Percentiles rank a stretch among this genome's conserved stretches.
phyloP scores from a whole-genome alignment of 2,797 vertebrate genomes.

The Aphelocoma californica region DNA sequence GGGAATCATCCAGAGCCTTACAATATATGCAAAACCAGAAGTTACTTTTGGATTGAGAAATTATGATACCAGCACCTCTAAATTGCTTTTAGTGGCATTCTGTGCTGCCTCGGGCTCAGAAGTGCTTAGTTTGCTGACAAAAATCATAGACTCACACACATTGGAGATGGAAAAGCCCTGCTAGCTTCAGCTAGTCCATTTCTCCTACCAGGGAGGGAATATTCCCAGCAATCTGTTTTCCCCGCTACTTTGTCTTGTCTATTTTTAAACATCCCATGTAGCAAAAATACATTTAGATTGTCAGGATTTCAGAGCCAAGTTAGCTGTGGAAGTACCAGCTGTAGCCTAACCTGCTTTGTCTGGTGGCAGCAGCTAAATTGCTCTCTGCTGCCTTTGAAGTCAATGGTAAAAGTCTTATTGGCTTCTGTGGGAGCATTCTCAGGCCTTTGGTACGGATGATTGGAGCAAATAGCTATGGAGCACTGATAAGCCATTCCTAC shows the following conservation, averaged over 20 bases:
- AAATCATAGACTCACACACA: conserved; percentile 41
- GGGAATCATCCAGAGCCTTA: conserved; percentile 19
- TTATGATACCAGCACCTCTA: conserved; percentile 49
- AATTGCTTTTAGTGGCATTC: conserved; percentile 55
- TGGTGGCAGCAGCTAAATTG: conserved; percentile 62
- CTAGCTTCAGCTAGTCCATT: conserved; percentile 61
- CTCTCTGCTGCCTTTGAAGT: conserved; percentile 63
- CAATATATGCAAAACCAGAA: conserved; percentile 49
- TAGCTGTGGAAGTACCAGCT: conserved; percentile 62
- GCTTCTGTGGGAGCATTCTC: conserved; percentile 63
- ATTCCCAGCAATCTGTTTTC: conserved; percentile 59
- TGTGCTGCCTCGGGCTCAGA: conserved; percentile 41
- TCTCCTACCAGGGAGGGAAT: conserved; percentile 25
- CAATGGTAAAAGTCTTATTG: conserved; percentile 62
- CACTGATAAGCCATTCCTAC: conserved; percentile 58
- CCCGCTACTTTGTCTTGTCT: conserved; percentile 47
- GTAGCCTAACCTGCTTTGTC: conserved; percentile 66
- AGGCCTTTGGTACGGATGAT: conserved; percentile 44
- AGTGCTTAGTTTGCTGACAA: conserved; percentile 60
- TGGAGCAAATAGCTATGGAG: conserved; percentile 57
- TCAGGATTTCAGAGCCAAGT: conserved; percentile 58
- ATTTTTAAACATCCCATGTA: conserved; percentile 59
- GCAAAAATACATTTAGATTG: conserved; percentile 54
- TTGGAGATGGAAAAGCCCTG: conserved; percentile 48
- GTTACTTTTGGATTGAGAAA: conserved; percentile 54